Evolutionary conservation across 2,113 vertebrate species (phyloP).

Genomic region (Sphaerodactylus townsendi): DNA sequence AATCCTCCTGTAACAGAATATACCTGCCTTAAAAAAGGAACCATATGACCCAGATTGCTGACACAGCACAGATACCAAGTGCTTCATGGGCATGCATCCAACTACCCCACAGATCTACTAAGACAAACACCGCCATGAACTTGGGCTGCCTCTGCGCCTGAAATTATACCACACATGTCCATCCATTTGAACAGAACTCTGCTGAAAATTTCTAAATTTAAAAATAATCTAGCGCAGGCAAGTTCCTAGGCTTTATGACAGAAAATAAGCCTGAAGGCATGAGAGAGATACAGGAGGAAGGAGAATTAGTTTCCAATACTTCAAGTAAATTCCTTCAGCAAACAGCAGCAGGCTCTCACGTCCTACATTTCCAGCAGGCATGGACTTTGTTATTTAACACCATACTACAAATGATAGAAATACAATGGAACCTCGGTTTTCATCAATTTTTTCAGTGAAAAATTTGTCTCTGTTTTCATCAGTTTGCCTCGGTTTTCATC

Average conservation of each 20-base stretch:
- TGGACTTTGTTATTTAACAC: neutral
- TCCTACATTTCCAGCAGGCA: too few relatives aligned
- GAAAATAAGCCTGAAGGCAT: neutral
- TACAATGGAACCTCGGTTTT: too few relatives aligned
- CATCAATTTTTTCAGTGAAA: too few relatives aligned
- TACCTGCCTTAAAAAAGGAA: neutral
- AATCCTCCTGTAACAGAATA: neutral
- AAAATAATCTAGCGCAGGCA: neutral
- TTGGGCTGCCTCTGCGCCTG: neutral
- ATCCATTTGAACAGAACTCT: neutral
- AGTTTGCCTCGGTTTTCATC: too few relatives aligned
- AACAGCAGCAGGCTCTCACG: neutral
- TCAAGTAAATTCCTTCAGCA: neutral
- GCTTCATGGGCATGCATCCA: neutral
- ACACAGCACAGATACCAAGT: neutral
- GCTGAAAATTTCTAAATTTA: neutral
- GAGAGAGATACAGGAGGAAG: neutral
- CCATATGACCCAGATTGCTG: neutral
- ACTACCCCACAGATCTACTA: neutral
- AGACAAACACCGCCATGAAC: neutral
- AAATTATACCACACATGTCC: neutral
- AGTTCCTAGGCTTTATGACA: neutral
- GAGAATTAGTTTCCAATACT: neutral
- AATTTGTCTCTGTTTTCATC: too few relatives aligned
- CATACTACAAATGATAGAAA: neutral